Conservation (phyloP, 2,888 invertebrate genomes). For the Sacculina carcini region DNA sequence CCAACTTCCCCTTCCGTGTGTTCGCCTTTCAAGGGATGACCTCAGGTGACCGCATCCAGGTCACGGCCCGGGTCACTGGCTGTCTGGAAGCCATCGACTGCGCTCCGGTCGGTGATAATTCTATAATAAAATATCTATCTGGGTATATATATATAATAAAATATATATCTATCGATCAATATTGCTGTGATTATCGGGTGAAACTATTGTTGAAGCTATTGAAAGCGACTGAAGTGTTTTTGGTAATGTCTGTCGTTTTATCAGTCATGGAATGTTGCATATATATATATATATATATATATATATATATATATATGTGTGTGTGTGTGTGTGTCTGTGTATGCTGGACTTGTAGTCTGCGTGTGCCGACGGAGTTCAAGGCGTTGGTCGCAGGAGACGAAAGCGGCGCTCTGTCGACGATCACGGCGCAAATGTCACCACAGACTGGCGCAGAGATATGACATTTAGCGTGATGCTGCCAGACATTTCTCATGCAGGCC, state of each 20-base stretch:
- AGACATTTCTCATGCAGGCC: not conserved
- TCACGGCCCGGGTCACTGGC: slow-evolving; percentile 17
- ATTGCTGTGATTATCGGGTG: too few species aligned
- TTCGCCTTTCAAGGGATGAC: slow-evolving; percentile 19
- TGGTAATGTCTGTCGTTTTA: not conserved
- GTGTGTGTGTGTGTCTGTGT: too few species aligned
- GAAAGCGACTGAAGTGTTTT: not conserved
- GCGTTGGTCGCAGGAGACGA: not conserved
- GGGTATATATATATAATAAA: not conserved
- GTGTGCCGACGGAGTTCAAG: not conserved
- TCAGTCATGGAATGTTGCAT: not conserved
- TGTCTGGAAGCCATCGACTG: slow-evolving; percentile 18
- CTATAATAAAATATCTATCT: too few species aligned
- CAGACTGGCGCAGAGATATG: slow-evolving; percentile 11
- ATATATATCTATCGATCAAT: not conserved
- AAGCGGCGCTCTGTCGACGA: too few species aligned
- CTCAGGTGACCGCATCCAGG: slow-evolving; percentile 16
- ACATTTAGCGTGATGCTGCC: slow-evolving; percentile 12
- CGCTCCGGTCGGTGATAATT: slow-evolving; percentile 15
- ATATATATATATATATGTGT: not conserved
- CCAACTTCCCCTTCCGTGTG: slow-evolving; percentile 17
- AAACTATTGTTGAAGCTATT: not conserved
- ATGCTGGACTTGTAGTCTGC: not conserved
- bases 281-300: not conserved
- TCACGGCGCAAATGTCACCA: slow-evolving; percentile 4